Evolutionary conservation across 2,113 vertebrate genomes (phyloP).

Genomic region (Cinclus cinclus): DNA sequence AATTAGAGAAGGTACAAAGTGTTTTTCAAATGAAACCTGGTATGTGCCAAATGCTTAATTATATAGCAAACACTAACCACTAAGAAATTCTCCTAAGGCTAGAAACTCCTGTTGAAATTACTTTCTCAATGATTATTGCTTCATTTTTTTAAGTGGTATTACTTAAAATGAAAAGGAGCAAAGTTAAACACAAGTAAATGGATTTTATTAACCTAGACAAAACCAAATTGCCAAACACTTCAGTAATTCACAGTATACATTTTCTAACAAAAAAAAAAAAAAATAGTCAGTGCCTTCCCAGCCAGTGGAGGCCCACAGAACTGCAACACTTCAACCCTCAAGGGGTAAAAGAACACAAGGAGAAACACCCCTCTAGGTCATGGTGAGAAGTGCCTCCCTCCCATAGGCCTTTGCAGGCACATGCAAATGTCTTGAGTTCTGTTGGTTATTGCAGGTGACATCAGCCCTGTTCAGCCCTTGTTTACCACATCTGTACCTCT

Average conservation of each 20-base stretch:
- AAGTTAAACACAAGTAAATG: neutral
- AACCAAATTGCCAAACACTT: neutral
- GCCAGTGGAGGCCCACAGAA: neutral
- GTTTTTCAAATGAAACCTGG: neutral
- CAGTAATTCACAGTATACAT: neutral
- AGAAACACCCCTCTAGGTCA: no score
- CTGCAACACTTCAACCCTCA: no score
- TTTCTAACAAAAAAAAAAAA: neutral
- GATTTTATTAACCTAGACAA: neutral
- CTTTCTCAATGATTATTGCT: neutral
- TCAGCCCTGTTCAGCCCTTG: no score
- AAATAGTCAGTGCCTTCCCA: neutral
- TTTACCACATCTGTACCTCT: no score
- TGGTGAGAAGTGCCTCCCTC: no score
- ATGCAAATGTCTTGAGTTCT: no score
- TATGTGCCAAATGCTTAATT: conserved; percentile 1
- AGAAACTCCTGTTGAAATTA: neutral
- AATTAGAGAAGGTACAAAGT: neutral
- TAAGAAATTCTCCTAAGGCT: neutral
- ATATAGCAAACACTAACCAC: neutral
- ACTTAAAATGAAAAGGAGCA: neutral
- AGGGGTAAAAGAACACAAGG: no score
- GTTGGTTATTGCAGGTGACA: no score
- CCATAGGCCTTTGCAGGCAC: no score
- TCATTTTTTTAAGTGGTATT: neutral